Conservation (phyloP, 2,888 invertebrate genomes). For the Hirtodrosophila alboralis region DNA sequence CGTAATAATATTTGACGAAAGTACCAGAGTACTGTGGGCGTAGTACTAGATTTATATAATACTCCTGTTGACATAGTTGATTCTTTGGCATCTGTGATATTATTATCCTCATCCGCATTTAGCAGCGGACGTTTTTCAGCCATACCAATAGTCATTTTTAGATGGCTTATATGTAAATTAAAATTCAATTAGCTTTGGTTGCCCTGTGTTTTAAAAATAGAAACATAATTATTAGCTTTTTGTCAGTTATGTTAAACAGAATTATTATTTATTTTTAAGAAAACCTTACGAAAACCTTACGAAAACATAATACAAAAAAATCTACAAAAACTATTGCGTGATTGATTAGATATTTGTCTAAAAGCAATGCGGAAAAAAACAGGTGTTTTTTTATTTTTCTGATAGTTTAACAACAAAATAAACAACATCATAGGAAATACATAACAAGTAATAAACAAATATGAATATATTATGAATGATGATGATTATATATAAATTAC, state of each 20-base stretch:
- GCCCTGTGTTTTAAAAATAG: neutral
- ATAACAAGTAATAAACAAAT: neutral
- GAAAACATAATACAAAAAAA: too few relatives aligned
- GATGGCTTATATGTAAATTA: neutral
- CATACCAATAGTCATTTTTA: constrained; percentile 17
- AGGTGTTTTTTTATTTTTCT: too few relatives aligned
- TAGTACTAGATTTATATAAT: constrained; percentile 5
- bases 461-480: constrained; percentile 10
- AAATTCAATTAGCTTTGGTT: constrained; percentile 1
- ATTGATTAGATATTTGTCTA: too few relatives aligned
- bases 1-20: constrained; percentile 56
- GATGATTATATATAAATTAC: constrained; percentile 5
- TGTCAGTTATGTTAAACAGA: too few relatives aligned
- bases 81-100: constrained; percentile 4
- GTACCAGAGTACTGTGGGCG: constrained; percentile 32
- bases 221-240: neutral
- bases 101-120: constrained; percentile 1
- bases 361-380: too few relatives aligned
- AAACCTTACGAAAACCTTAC: too few relatives aligned
- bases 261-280: too few relatives aligned
- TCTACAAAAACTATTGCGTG: too few relatives aligned
- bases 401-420: neutral
- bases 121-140: constrained; percentile 37
- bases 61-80: constrained; percentile 11
- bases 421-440: neutral